Percentiles rank a stretch among this genome's conserved stretches.
These are phyloP conservation scores for Leiothrix lutea DNA, from an alignment of 2,113 vertebrate genomes.

Conservation along the genomic window DNA sequence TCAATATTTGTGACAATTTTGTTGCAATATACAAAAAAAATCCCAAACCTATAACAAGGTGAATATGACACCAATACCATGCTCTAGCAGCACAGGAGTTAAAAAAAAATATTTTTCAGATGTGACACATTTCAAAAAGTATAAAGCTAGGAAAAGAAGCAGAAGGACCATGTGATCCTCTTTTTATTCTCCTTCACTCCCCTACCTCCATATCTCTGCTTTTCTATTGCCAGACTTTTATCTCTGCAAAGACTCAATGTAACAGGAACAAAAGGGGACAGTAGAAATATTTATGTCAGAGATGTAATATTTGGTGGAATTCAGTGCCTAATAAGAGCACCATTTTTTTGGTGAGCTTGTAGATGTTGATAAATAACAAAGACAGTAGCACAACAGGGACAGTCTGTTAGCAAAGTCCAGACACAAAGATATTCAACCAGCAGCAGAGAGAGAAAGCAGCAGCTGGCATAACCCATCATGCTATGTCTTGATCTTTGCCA, in stretches of 20 bases:
- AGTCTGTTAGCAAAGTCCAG: constrained; percentile 8
- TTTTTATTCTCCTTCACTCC: neutral
- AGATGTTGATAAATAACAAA: constrained; percentile 35
- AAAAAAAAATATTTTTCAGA: constrained; percentile 33
- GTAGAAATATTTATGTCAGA: constrained; percentile 31
- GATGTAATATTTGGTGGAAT: constrained; percentile 30
- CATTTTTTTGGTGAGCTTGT: neutral
- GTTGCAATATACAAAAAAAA: constrained; percentile 47
- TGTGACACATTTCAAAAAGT: constrained; percentile 19
- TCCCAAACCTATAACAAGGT: neutral
- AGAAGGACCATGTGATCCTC: neutral
- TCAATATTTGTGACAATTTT: constrained; percentile 63
- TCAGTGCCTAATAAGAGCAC: neutral
- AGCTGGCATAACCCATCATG: constrained; percentile 57
- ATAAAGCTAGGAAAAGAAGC: constrained; percentile 31
- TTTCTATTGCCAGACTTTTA: neutral
- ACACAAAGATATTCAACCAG: neutral
- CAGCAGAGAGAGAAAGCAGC: constrained; percentile 58
- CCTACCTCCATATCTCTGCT: neutral
- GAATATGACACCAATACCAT: constrained; percentile 12
- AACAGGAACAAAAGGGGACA: neutral
- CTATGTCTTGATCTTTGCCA: constrained; percentile 58
- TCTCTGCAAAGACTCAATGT: neutral
- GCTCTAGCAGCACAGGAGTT: constrained; percentile 26
- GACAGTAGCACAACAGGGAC: neutral